Conservation (phyloP, 2,113 vertebrate species). For the Caranx melampygus region DNA sequence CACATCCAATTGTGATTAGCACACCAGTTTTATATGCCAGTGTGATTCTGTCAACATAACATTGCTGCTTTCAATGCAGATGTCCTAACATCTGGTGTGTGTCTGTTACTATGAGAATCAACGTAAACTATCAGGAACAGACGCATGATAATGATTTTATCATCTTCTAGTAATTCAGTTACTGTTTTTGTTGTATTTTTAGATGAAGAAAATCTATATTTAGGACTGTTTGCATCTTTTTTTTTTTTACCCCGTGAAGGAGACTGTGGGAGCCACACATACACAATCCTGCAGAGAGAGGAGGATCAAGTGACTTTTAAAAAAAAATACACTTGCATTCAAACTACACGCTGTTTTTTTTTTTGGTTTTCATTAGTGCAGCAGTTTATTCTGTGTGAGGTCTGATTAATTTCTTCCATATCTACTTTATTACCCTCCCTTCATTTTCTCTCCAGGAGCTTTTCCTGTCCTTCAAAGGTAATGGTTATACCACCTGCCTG, state of each 20-base stretch:
- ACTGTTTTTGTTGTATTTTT: neutral
- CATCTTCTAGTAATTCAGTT: neutral
- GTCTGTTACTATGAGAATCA: too few species aligned
- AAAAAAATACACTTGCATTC: neutral
- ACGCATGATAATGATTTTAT: constrained; percentile 13
- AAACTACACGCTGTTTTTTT: constrained; percentile 18
- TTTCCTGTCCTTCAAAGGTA: constrained; percentile 60
- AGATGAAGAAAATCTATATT: neutral
- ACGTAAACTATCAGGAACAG: neutral
- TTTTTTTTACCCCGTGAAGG: neutral
- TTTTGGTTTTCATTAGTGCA: constrained; percentile 35
- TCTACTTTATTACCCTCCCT: constrained; percentile 45
- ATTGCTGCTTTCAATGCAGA: neutral
- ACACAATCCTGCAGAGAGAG: constrained; percentile 16
- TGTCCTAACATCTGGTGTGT: constrained; percentile 26
- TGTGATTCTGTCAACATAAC: constrained; percentile 26
- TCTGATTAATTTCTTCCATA: constrained; percentile 58
- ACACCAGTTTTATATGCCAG: neutral
- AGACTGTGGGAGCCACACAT: constrained; percentile 1
- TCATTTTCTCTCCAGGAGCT: constrained; percentile 52
- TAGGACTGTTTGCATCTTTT: neutral
- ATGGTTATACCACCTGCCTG: constrained; percentile 40
- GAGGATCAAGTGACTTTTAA: neutral
- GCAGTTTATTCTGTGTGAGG: constrained; percentile 66
- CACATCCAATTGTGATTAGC: constrained; percentile 12